Percentiles rank a stretch among this genome's conserved stretches.
These are phyloP conservation scores for Melozone crissalis DNA, from an alignment of 2,113 vertebrate genomes.

Conservation along the genomic window DNA sequence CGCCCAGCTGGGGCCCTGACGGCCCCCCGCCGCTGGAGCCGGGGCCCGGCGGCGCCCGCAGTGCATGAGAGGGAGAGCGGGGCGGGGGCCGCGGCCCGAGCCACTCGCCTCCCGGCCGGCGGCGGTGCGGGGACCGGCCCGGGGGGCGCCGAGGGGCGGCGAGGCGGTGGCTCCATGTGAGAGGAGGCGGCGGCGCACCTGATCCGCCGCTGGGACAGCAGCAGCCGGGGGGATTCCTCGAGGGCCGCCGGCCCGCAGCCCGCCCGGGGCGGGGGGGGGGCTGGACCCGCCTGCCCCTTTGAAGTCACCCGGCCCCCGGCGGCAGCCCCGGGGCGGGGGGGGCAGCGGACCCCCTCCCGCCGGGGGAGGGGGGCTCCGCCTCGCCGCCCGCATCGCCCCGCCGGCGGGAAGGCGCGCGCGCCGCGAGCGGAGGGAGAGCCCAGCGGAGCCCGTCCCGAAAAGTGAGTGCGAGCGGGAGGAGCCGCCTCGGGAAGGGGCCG, in stretches of 20 bases:
- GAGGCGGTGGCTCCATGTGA: slow-evolving; percentile 39
- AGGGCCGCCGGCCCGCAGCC: neutral
- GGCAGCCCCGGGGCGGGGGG: neutral
- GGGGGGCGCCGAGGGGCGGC: neutral
- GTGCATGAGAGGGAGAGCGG: too few species aligned
- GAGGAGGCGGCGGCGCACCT: neutral
- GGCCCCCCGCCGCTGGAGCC: too few species aligned
- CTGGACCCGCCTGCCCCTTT: neutral
- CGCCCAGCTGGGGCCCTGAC: too few species aligned
- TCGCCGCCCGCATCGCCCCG: neutral
- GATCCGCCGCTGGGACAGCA: slow-evolving; percentile 4
- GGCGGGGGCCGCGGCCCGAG: too few species aligned
- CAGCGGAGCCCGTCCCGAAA: neutral
- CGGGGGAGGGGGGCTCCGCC: neutral
- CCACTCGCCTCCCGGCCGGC: neutral
- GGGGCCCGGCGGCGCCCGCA: too few species aligned
- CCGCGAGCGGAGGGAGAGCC: neutral
- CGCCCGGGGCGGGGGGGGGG: neutral
- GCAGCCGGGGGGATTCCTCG: neutral
- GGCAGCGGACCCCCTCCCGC: neutral
- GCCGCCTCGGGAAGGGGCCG: neutral
- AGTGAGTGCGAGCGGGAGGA: neutral
- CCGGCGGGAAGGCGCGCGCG: neutral
- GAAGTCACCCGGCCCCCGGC: neutral
- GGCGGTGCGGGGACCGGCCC: neutral